Evolutionary conservation across 2,888 invertebrate species (phyloP).

Genomic region (Drosophila diplacantha): DNA sequence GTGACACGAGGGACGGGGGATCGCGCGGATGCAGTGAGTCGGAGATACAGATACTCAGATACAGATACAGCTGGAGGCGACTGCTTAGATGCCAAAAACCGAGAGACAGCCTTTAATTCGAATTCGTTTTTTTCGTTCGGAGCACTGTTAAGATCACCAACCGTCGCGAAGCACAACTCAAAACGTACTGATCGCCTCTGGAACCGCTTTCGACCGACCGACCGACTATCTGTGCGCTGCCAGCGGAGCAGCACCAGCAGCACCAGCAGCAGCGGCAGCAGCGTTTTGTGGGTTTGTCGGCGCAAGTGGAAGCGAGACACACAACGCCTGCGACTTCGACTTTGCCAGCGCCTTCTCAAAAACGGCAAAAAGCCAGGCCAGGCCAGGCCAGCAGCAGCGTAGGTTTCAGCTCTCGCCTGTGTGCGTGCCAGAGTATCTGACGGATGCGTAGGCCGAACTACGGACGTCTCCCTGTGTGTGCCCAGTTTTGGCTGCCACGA

Average conservation of each 20-base stretch:
- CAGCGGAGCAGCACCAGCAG: slow-evolving; percentile 43
- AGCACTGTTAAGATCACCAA: slow-evolving; percentile 66
- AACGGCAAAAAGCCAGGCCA: slow-evolving; percentile 45
- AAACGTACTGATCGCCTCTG: slow-evolving; percentile 76
- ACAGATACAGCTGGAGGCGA: slow-evolving; percentile 20
- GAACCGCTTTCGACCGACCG: slow-evolving; percentile 58
- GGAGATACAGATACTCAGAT: slow-evolving; percentile 24
- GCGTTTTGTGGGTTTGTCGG: slow-evolving; percentile 32
- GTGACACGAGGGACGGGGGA: slow-evolving; percentile 14
- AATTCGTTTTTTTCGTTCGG: slow-evolving; percentile 24
- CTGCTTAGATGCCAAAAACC: slow-evolving; percentile 27
- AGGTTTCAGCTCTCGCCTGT: slow-evolving; percentile 40
- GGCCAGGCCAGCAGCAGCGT: slow-evolving; percentile 33
- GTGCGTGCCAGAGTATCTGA: slow-evolving; percentile 24
- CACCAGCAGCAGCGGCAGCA: slow-evolving; percentile 42
- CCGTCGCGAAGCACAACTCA: slow-evolving; percentile 76
- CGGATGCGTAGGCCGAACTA: slow-evolving; percentile 55
- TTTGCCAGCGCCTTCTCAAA: slow-evolving; percentile 55
- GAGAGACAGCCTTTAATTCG: slow-evolving; percentile 27
- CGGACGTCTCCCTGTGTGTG: slow-evolving; percentile 21
- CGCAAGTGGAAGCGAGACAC: slow-evolving; percentile 58
- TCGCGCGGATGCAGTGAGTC: slow-evolving; percentile 28
- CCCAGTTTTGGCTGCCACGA: slow-evolving; percentile 54
- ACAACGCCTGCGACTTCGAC: slow-evolving; percentile 25
- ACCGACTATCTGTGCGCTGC: slow-evolving; percentile 61